A percentile compares a stretch with the other conserved stretches of the same genome.
These are phyloP conservation scores for Drosophila yakuba DNA, from an alignment of 1,140 invertebrate species.

Conservation along the genomic window DNA sequence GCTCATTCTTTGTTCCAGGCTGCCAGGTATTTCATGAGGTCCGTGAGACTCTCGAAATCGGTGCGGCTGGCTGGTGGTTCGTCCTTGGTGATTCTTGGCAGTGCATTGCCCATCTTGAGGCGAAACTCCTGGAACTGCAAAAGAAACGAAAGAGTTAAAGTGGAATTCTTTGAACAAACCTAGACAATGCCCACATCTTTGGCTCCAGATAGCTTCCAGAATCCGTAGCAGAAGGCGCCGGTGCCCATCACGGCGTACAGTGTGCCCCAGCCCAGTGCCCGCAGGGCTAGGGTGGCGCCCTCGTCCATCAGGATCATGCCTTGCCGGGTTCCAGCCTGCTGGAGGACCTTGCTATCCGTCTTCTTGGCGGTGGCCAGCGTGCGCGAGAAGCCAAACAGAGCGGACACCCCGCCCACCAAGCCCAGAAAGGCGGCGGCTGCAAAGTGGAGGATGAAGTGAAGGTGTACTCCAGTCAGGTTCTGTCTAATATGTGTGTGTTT, in stretches of 20 bases:
- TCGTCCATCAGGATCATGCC: conserved; percentile 89
- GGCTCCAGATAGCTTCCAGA: conserved; percentile 96
- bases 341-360: conserved; percentile 92
- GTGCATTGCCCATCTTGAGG: conserved; percentile 88
- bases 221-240: conserved; percentile 91
- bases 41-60: conserved; percentile 93
- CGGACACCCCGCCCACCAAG: conserved; percentile 91
- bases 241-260: conserved; percentile 94
- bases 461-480: background rate
- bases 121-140: conserved; percentile 89
- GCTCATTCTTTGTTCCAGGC: conserved; percentile 85
- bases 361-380: conserved; percentile 92
- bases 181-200: conserved; percentile 87
- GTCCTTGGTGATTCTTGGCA: conserved; percentile 92
- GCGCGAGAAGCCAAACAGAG: conserved; percentile 92
- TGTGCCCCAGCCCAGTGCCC: conserved; percentile 94
- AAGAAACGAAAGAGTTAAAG: background rate
- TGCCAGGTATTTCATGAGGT: conserved; percentile 91
- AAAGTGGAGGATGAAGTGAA: conserved; percentile 14
- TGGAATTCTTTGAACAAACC: background rate
- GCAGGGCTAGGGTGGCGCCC: conserved; percentile 91
- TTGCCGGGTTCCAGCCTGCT: conserved; percentile 91
- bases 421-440: conserved; percentile 91
- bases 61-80: conserved; percentile 92
- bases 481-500: conserved; percentile 10